Evolutionary conservation across 2,888 invertebrate species (phyloP), one percentile per base, ranked within the genome.

Genomic region (Drosophila recens): DNA sequence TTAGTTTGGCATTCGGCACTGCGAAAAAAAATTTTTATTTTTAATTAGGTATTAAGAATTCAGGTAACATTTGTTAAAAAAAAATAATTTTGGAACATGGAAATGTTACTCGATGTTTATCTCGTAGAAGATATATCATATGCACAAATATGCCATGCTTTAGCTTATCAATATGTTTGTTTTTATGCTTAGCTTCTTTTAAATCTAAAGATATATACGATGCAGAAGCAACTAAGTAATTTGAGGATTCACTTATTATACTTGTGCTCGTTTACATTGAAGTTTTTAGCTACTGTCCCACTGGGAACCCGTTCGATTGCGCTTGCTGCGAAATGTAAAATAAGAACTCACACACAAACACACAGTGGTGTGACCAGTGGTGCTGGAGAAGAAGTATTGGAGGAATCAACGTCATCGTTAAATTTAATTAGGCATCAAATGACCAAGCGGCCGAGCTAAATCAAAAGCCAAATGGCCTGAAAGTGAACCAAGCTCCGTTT

Each of bases 391-490:
- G 17, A 36, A 46, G 30, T 4, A 48, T 30, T 30, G 63, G 42
- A 73, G 79, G 72, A 83, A 76, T 87, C 75, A 82, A 74, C 84
- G 79, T 82, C 80, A 83, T 90, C 90, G 88, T 90, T 90, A 90
- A 85, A 90, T 89, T 90, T 90, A 90, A 90, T 90, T 90, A 90
- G 88, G 90, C 90, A 88, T 90, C 90, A 90, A 90, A 90, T 90
- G 83, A 87, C 90, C 86, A 77, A 82, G 80, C 58, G 71, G 74
- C 66, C 70, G 59, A 72, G 77, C 81, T 89, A 87, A 89, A 89
- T 90, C 90, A 90, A 89, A 83, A 78, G 77, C 75, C 80, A 89
- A 90, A 89, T 90, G 89, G 89, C 72, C 89, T 90, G 87, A 81
- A 79, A 86, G 80, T 65, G 79, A 80, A 57, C 75, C 75, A 56